Base-by-base conservation (phyloP, 2,888 invertebrate genomes). In the Lycia hirtaria region DNA sequence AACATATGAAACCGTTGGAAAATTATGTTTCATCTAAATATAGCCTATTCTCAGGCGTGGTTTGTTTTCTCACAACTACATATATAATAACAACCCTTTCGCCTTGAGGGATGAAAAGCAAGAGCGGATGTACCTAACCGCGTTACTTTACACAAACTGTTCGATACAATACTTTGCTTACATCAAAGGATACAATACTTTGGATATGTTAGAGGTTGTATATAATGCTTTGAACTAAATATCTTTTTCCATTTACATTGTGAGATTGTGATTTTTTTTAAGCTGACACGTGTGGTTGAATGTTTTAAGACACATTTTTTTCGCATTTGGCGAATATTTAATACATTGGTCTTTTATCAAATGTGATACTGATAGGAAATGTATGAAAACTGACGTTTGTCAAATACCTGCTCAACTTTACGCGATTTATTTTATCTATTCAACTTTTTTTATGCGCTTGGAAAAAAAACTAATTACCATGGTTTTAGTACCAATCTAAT, bases 91-190 rank as follows among this genome's bases (percentile, higher is more conserved):
- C 33, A 17, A 15, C 17, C 33, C 14, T n/a, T 32, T 7, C 33
- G 37, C 57, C 41, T 50, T 20, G 22, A 26, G 56, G 56, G 50
- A 51, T 56, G 44, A 49, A 58, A 56, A 44, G 43, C 48, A 50
- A 20, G 22, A n/a, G 40, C 24, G 35, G 37, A 41, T 53, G 32
- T 52, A n/a, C n/a, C n/a, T n/a, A 45, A 45, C 56, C 37, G 38
- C 53, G 43, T 55, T 38, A 28, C 32, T 24, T 15, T 41, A 5
- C 1, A n/a, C 6, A 48, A 54, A 43, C 22, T 58, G 40, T 32
- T 59, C 61, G 57, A 59, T 59, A 59, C 56, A 54, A 56, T 50
- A 26, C 51, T 47, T 52, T 19, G 37, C 50, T 60, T 60, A 38
- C 55, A 45, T 57, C 55, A 50, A 52, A 56, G 48, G 28, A 59